Evolutionary conservation across 35 echinoderm and acorn worm genomes (phyloP), one percentile per base, ranked within the genome.

Genomic region (Ophioderma brevispina): DNA sequence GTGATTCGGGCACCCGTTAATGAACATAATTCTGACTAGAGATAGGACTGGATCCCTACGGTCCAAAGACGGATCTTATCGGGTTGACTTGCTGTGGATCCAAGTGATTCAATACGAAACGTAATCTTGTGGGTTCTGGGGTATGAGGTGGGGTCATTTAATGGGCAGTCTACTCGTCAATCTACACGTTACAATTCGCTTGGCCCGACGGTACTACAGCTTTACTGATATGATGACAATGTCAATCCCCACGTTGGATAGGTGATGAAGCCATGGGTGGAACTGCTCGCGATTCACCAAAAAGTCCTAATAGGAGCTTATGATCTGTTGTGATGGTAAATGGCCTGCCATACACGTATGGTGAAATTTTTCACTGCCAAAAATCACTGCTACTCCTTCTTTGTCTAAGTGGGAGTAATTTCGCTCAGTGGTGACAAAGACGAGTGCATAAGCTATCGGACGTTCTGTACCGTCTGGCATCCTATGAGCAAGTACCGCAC

Each of bases 321-420:
- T 95, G 85, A 59, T 95, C 94, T 0, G 89, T 95, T 6, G 83
- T 49, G 0, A 92, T 88, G 41, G 43, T 41, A 30, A 95, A 95
- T 0, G 83, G 91, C 28, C 89, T 4, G 0, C 84, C 85, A 80
- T 89, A 95, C 39, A 95, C 13, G 55, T 95, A 89, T 81, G 85
- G 64, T 92, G 90, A 49, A 95, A 95, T 79, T 75, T 79, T 64
- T 95, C 91, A 10, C 87, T 52, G 1, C 80, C 89, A 36, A 89
- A 92, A 14, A 95, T 81, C 18, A 85, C 64, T 0, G 94, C 89
- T 36, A 92, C 32, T 32, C 84, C 94, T 35, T 95, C 90, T 76
- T 95, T 92, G n/a, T 86, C 90, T 49, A 85, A 91, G 70, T 95
- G 82, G 1, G 82, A 84, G 49, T 94, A 90, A 33, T 91, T 94